These are phyloP conservation scores for Chiroxiphia lanceolata DNA, from an alignment of 2,797 vertebrate species.

Conservation along the genomic window DNA sequence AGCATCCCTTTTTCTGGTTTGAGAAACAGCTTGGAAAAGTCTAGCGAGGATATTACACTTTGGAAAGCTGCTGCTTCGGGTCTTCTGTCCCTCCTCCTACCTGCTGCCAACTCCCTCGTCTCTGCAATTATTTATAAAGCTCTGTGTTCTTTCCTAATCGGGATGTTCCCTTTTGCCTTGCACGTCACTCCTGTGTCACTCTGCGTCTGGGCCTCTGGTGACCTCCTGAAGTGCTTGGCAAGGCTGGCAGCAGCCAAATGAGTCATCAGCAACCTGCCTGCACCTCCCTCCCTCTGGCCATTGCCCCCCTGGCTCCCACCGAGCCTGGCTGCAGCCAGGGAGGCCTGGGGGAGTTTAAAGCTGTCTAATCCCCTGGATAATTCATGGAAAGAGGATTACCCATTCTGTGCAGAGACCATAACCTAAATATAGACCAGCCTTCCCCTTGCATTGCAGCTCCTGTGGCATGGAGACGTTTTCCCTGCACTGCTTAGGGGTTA, in stretches of 20 bases:
- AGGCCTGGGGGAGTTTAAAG: slow-evolving; percentile 80
- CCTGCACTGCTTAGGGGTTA: not conserved
- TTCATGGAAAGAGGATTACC: slow-evolving; percentile 94
- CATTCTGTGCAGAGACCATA: slow-evolving; percentile 80
- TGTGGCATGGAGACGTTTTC: not conserved
- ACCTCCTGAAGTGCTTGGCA: not conserved
- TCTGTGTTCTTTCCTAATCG: not conserved
- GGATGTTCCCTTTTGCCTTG: not conserved
- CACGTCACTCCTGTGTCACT: slow-evolving; percentile 24
- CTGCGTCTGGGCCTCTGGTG: not conserved
- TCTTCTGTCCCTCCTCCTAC: slow-evolving; percentile 36
- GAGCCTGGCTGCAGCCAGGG: not conserved
- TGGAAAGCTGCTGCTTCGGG: not conserved
- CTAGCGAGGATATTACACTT: not conserved
- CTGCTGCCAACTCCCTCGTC: not conserved
- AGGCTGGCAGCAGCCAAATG: not conserved
- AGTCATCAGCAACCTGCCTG: slow-evolving; percentile 16
- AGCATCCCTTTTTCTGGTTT: not conserved
- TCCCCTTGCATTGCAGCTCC: slow-evolving; percentile 15
- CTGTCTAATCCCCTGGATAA: slow-evolving; percentile 91
- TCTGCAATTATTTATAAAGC: slow-evolving; percentile 43
- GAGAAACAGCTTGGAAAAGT: slow-evolving; percentile 10
- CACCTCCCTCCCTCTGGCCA: not conserved
- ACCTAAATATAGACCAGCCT: slow-evolving; percentile 88
- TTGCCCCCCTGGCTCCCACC: not conserved